Evolutionary conservation across 2,113 vertebrate species (phyloP), one percentile per base, ranked within the genome.

Genomic region (Xiphophorus maculatus): DNA sequence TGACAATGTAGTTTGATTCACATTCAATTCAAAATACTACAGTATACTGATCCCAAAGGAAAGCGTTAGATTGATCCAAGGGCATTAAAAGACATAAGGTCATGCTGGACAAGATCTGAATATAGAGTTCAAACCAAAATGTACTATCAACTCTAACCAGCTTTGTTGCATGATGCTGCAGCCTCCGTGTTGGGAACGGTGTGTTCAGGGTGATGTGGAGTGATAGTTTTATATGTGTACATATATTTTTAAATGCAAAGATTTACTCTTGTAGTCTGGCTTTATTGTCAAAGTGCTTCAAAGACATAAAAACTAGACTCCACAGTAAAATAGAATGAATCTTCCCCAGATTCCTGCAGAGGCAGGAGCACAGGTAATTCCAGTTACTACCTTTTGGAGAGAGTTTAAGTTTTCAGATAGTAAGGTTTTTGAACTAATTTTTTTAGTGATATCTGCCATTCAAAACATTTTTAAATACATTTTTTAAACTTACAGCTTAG

Each of bases 401-500:
- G 19, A 10, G 51, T 25, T 54, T 10, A 58, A 2, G 22, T n/a
- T 58, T 58, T 3, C 51, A 58, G 10, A n/a, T 58, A 25, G 25
- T 8, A 58, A 58, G 22, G 51, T 25, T 22, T n/a, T 11, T n/a
- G 25, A 58, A 58, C 51, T 1, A 54, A 10, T 58, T 58, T n/a
- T 25, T 58, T 58, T 58, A 1, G 10, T 9, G 7, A 58, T n/a
- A n/a, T n/a, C 7, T 9, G 19, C 51, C 51, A 10, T 25, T 25
- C 22, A 58, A n/a, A 58, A 17, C 51, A 58, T n/a, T 25, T 58
- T 58, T 25, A 0, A 58, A 58, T 22, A 58, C 0, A n/a, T 2
- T 54, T 25, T n/a, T 37, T 64, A 30, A 1, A 70, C 63, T 77
- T 70, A 30, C 42, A 54, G 75, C 67, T 77, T 63, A 44, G 25